Conservation (phyloP, 2,113 vertebrate genomes). For the Sula dactylatra region DNA sequence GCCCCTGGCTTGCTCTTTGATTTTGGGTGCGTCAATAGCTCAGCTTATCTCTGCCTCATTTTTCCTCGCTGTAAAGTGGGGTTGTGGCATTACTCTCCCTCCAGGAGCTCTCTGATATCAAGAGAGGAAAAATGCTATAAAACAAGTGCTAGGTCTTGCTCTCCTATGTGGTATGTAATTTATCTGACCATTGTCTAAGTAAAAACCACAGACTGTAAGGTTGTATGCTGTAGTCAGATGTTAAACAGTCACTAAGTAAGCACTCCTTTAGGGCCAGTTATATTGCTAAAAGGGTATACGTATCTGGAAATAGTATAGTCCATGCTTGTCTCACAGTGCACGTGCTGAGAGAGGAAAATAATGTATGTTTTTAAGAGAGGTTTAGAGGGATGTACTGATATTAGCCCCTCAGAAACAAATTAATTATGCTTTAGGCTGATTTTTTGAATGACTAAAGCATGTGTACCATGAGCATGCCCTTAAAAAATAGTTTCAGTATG, state of each 20-base stretch:
- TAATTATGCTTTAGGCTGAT: not conserved
- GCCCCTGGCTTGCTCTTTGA: not conserved
- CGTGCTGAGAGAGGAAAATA: not conserved
- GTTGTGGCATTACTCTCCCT: not conserved
- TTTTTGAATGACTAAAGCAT: not conserved
- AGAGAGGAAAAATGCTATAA: not conserved
- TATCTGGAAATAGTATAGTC: not conserved
- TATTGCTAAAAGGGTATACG: not conserved
- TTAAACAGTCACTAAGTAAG: not conserved
- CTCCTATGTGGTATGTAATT: not conserved
- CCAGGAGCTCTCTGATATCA: not conserved
- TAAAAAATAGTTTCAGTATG: not conserved
- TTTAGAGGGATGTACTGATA: not conserved
- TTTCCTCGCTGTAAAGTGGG: not conserved
- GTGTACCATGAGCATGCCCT: not conserved
- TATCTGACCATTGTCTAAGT: not conserved
- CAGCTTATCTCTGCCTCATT: not conserved
- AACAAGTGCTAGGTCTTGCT: not conserved
- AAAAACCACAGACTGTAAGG: not conserved
- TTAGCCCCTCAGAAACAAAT: not conserved
- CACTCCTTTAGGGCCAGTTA: not conserved
- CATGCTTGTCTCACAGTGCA: not conserved
- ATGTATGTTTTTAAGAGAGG: not conserved
- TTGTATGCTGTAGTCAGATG: not conserved
- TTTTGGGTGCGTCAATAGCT: not conserved